These are phyloP conservation scores for Hipparchia sbordonii DNA, from an alignment of 2,888 invertebrate genomes.

Conservation along the genomic window DNA sequence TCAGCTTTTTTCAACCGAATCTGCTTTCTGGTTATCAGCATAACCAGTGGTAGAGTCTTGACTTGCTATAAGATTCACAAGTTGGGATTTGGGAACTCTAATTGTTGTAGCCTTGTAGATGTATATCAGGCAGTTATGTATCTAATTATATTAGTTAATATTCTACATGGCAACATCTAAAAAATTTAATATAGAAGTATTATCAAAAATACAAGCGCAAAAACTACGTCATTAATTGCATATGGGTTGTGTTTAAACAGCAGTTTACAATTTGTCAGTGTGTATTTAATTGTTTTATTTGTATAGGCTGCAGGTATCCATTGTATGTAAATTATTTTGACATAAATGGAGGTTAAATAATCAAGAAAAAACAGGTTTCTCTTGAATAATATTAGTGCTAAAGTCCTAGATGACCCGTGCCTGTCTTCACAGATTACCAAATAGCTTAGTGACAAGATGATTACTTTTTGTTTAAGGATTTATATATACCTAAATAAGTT, in stretches of 20 bases:
- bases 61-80: too few species aligned
- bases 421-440: background rate
- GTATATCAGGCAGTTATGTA: too few species aligned
- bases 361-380: conserved; percentile 26
- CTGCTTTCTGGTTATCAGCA: too few species aligned
- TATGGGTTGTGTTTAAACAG: background rate
- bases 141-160: too few species aligned
- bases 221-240: background rate
- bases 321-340: conserved; percentile 34
- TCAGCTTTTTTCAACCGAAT: too few species aligned
- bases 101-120: too few species aligned
- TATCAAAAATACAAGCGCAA: background rate
- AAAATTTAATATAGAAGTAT: background rate
- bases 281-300: conserved; percentile 2
- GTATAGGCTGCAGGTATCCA: conserved; percentile 13
- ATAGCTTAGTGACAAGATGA: background rate
- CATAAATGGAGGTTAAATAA: conserved; percentile 26
- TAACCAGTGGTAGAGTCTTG: too few species aligned
- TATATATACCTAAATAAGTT: too few species aligned
- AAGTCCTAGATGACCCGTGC: conserved; percentile 2
- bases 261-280: conserved; percentile 7
- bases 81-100: too few species aligned
- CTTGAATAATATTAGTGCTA: conserved; percentile 12
- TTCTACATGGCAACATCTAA: too few species aligned
- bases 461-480: too few species aligned